Conservation (phyloP, 1,140 invertebrate species). For the Microplitis mediator region DNA sequence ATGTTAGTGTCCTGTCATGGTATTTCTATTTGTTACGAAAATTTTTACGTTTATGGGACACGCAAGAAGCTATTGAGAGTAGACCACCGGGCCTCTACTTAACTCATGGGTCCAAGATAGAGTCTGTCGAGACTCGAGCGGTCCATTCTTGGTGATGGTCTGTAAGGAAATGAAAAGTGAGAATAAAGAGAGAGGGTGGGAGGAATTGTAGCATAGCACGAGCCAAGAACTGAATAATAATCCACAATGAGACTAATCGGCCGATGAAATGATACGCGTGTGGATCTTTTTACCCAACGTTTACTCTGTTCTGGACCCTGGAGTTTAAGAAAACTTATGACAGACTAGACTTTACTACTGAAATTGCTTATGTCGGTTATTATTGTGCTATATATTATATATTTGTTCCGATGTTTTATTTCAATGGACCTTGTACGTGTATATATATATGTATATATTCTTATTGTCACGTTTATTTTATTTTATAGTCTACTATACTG, state of each 20-base stretch:
- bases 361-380: not conserved
- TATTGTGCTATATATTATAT: not conserved
- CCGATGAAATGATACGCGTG: conserved; percentile 33
- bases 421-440: conserved; percentile 6
- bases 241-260: conserved; percentile 58
- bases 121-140: not conserved
- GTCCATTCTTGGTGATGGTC: no score
- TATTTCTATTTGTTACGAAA: not conserved
- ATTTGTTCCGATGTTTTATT: conserved; percentile 13
- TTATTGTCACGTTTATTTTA: conserved; percentile 2
- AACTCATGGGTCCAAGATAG: conserved; percentile 13
- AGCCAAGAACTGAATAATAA: conserved; percentile 14
- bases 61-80: conserved; percentile 11
- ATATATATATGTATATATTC: not conserved
- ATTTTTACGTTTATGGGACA: not conserved
- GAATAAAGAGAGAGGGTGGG: conserved; percentile 17
- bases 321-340: conserved; percentile 9
- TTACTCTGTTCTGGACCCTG: no score
- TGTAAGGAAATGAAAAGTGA: not conserved
- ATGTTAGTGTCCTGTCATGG: not conserved
- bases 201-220: not conserved
- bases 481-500: not conserved
- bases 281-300: not conserved
- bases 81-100: conserved; percentile 15
- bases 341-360: not conserved